Conservation (phyloP, 2,888 invertebrate genomes). For the Aporophyla nigra region DNA sequence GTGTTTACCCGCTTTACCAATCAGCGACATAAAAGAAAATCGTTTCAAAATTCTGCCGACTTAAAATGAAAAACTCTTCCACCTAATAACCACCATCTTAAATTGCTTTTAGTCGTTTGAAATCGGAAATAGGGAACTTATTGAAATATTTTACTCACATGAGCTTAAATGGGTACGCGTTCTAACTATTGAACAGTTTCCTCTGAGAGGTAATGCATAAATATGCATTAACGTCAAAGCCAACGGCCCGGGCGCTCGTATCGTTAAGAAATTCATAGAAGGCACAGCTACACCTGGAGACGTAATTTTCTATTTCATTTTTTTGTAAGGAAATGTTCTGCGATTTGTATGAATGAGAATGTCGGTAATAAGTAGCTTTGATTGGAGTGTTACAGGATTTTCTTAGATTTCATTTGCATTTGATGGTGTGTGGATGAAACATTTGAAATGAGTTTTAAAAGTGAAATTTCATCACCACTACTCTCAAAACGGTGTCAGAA, state of each 20-base stretch:
- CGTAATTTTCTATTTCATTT: constrained; percentile 25
- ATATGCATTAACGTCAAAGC: constrained; percentile 62
- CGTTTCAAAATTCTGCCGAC: neutral
- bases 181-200: constrained; percentile 39
- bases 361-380: constrained; percentile 14
- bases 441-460: too few species aligned
- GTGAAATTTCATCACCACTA: too few species aligned
- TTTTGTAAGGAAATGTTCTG: constrained; percentile 16
- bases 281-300: constrained; percentile 40
- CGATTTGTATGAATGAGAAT: constrained; percentile 30
- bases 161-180: constrained; percentile 27
- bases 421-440: neutral
- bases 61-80: neutral
- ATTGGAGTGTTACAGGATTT: constrained; percentile 21
- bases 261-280: constrained; percentile 60
- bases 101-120: constrained; percentile 20
- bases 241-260: constrained; percentile 28
- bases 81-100: neutral
- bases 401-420: neutral
- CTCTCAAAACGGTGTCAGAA: too few species aligned
- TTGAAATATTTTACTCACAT: constrained; percentile 27
- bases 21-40: constrained; percentile 1
- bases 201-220: constrained; percentile 52
- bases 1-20: neutral
- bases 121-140: constrained; percentile 22